Conservation (phyloP, 2,113 vertebrate genomes). For the Poeciliopsis occidentalis region DNA sequence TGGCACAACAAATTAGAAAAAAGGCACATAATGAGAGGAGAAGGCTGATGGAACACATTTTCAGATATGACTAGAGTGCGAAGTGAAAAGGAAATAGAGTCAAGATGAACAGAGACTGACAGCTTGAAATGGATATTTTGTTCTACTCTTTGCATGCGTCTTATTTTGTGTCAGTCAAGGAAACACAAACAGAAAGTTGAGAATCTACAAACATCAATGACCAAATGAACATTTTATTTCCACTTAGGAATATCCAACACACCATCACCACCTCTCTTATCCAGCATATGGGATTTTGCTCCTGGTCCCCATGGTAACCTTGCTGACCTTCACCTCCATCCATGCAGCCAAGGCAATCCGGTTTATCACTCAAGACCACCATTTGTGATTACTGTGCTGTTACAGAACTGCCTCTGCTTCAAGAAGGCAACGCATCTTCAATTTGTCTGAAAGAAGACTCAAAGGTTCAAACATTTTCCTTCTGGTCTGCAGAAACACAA, state of each 20-base stretch:
- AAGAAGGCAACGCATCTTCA: neutral
- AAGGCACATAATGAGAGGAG: conserved; percentile 3
- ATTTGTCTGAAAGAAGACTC: neutral
- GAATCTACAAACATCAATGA: neutral
- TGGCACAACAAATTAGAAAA: conserved; percentile 35
- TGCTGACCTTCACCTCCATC: conserved; percentile 10
- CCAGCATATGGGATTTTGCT: neutral
- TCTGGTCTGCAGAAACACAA: neutral
- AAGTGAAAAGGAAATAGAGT: conserved; percentile 32
- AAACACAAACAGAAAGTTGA: neutral
- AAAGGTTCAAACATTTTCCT: conserved; percentile 2
- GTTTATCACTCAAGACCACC: conserved; percentile 1
- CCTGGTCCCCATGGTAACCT: conserved; percentile 4
- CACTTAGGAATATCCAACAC: neutral
- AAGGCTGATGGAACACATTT: conserved; percentile 30
- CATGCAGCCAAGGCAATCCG: neutral
- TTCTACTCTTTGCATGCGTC: neutral
- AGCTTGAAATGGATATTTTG: conserved; percentile 4
- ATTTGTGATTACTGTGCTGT: conserved; percentile 2
- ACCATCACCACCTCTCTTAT: neutral
- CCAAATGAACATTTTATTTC: neutral
- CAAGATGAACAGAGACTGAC: conserved; percentile 3
- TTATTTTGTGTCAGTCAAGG: neutral
- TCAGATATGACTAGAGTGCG: conserved; percentile 22
- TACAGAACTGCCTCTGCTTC: neutral